Conservation (phyloP, 2,888 invertebrate species). For the Thymelicus lineola region DNA sequence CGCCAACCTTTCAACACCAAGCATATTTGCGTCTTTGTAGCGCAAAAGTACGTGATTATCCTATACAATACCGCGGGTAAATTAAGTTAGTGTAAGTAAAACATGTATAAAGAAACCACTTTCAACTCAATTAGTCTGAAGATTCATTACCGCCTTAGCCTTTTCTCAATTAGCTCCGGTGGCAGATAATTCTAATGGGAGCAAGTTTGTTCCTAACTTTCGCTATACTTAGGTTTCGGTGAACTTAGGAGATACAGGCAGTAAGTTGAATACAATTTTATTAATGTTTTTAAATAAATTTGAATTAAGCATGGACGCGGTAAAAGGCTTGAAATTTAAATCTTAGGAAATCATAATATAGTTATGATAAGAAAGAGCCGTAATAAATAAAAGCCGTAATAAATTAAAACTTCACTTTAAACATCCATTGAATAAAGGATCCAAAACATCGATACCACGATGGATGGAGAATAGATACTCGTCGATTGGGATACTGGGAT, state of each 20-base stretch:
- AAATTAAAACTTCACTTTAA: too few species aligned
- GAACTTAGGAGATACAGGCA: neutral
- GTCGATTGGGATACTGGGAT: too few species aligned
- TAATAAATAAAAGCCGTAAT: too few species aligned
- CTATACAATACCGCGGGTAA: constrained; percentile 39
- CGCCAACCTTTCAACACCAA: constrained; percentile 24
- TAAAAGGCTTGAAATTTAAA: neutral
- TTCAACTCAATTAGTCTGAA: constrained; percentile 44
- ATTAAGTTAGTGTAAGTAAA: constrained; percentile 43
- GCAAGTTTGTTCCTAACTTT: constrained; percentile 10
- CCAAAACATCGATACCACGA: too few species aligned
- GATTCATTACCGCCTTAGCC: constrained; percentile 43
- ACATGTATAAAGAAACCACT: constrained; percentile 46
- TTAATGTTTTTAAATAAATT: neutral
- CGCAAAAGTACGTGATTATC: constrained; percentile 34
- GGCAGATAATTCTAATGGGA: constrained; percentile 36
- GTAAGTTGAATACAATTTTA: neutral
- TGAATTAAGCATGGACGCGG: neutral
- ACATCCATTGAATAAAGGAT: too few species aligned
- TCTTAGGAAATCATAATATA: too few species aligned
- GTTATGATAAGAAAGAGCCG: too few species aligned
- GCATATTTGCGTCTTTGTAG: constrained; percentile 23
- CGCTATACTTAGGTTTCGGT: neutral
- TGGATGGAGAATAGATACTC: too few species aligned
- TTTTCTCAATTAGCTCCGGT: constrained; percentile 43